Evolutionary conservation across 2,797 vertebrate species (phyloP).

Genomic region (Staurois parvus): DNA sequence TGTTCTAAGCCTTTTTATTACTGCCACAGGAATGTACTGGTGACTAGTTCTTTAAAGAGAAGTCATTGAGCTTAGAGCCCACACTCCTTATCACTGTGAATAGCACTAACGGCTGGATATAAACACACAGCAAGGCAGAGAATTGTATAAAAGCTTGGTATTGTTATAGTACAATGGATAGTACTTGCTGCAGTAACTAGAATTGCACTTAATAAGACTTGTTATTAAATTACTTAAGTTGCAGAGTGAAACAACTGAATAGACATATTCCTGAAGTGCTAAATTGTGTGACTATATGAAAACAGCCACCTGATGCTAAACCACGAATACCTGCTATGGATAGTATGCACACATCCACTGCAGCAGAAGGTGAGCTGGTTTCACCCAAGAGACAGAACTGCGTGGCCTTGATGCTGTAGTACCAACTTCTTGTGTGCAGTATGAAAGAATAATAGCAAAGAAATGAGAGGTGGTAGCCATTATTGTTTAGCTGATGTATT

Average conservation of each 20-base stretch:
- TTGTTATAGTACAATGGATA: neutral
- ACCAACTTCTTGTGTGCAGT: too few species aligned
- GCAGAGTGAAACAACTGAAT: neutral
- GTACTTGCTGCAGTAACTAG: neutral
- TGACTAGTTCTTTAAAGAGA: neutral
- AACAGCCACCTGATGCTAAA: too few species aligned
- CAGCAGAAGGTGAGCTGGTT: too few species aligned
- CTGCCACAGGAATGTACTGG: neutral
- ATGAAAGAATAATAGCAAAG: too few species aligned
- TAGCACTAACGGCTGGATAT: neutral
- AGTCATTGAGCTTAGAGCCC: neutral
- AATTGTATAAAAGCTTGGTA: neutral
- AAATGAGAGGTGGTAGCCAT: too few species aligned
- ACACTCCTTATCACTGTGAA: neutral
- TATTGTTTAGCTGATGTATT: too few species aligned
- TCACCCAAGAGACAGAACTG: too few species aligned
- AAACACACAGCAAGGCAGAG: neutral
- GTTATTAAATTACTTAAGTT: neutral
- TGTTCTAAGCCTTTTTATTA: neutral
- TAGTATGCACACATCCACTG: too few species aligned
- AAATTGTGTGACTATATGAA: neutral
- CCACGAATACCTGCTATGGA: too few species aligned
- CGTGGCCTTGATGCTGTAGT: too few species aligned
- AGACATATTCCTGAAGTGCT: neutral
- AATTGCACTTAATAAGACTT: slow-evolving; percentile 6